Evolutionary conservation across 2,113 vertebrate species (phyloP).

Genomic region (Morphnarchus princeps): DNA sequence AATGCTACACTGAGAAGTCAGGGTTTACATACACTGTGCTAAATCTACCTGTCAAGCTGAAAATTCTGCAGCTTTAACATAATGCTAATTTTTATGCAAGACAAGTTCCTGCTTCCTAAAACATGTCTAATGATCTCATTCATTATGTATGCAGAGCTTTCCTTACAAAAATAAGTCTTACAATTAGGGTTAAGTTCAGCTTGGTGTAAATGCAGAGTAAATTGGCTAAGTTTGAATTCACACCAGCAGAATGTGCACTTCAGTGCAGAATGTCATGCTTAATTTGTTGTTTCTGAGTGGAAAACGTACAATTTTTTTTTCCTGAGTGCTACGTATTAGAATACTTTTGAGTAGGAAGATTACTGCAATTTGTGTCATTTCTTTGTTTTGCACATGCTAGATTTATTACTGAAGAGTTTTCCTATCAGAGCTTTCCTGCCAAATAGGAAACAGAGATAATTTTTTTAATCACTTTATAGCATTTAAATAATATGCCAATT

Average conservation of each 20-base stretch:
- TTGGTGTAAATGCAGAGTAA: not conserved
- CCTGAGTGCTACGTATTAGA: not conserved
- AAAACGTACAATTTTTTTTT: not conserved
- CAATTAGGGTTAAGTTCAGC: not conserved
- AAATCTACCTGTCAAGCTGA: slow-evolving; percentile 29
- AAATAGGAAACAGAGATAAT: not conserved
- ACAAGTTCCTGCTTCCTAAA: slow-evolving; percentile 35
- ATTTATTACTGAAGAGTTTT: slow-evolving; percentile 48
- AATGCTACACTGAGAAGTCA: not conserved
- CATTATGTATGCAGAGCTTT: not conserved
- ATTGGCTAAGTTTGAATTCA: not conserved
- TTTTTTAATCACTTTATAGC: not conserved
- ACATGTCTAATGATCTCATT: slow-evolving; percentile 29
- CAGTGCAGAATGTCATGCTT: not conserved
- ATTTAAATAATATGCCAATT: slow-evolving; percentile 41
- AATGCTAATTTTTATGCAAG: slow-evolving; percentile 55
- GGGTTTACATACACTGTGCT: not conserved
- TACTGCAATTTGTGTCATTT: not conserved
- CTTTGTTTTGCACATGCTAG: slow-evolving; percentile 2
- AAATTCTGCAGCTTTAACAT: slow-evolving; percentile 35
- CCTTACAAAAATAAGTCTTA: not conserved
- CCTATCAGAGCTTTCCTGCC: not conserved
- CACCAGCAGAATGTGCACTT: not conserved
- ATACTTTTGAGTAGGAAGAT: not conserved
- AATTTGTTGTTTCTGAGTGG: not conserved